Base-by-base conservation (phyloP, 2,113 vertebrate genomes). In the Paradoxurus hermaphroditus region DNA sequence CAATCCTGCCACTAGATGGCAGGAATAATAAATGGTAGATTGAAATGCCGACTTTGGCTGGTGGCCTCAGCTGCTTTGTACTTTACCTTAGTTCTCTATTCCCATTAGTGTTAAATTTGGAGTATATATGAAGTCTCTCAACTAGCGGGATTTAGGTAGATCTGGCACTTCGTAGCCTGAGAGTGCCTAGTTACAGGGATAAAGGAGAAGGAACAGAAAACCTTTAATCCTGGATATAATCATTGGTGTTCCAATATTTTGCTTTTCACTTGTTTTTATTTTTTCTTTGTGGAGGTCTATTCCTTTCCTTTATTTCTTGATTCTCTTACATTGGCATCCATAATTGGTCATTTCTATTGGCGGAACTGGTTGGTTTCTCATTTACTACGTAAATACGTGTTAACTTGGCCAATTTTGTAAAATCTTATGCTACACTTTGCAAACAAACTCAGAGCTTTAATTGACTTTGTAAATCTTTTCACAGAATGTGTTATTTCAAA, bases 1-100 rank as follows among this genome's bases (percentile, higher is more conserved):
- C 88, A 25, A 89, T 97, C 77, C 78, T 90, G 44, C 94, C 91
- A 94, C 93, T 96, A 97, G 93, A 87, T 97, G 94, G 91, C 94
- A 96, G 85, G 87, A 86, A 81, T 86, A 92, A 88, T 95, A 92
- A 94, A 94, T 88, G 27, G 56, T 92, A 65, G 10, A 21, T 84
- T 81, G 68, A 98, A 87, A 87, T 62, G 62, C 75, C 19, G 56
- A 1, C 4, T 44, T 63, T 5, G 68, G 27, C 14, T 88, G 21
- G 59, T 68, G 56, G 67, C n/a, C 34, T 86, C 94, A 70, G 19
- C 59, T 65, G 44, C 65, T 82, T 86, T 95, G 53, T 86, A 70
- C 49, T 94, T 90, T 81, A 67, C 23, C 13, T 91, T 73, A 18
- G 23, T 41, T 93, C 18, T 72, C 34, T 72, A 0, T 93, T 44